Percentiles rank a stretch among this genome's conserved stretches.
phyloP scores from a whole-genome alignment of 2,797 vertebrate species.

The Tamandua tetradactyla region DNA sequence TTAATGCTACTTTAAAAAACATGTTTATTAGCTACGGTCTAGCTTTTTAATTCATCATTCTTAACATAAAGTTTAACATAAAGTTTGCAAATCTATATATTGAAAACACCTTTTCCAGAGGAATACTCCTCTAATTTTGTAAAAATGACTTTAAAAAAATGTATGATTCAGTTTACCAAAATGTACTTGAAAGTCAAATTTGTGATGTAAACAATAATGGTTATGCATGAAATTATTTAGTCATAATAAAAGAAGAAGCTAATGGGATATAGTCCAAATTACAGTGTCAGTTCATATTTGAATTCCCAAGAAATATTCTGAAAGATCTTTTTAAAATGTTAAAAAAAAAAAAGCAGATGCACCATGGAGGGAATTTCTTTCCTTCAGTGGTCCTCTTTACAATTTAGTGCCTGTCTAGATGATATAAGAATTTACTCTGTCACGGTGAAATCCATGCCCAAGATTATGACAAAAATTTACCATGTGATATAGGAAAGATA shows the following conservation, averaged over 20 bases:
- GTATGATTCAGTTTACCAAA: background rate
- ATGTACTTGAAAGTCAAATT: background rate
- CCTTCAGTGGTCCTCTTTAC: background rate
- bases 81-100: background rate
- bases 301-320: background rate
- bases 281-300: background rate
- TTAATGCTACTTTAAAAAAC: background rate
- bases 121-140: background rate
- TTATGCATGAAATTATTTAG: background rate
- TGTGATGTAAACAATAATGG: background rate
- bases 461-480: background rate
- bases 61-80: background rate
- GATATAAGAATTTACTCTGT: background rate
- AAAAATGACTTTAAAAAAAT: conserved; percentile 5
- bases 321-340: background rate
- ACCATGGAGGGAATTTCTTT: background rate
- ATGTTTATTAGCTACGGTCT: background rate
- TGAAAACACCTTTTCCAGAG: background rate
- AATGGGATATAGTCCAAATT: background rate
- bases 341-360: background rate
- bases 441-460: background rate
- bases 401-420: no score
- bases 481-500: background rate
- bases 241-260: background rate
- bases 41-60: background rate